Conservation (phyloP, 2,888 invertebrate species). For the Caenorhabditis doughertyi region DNA sequence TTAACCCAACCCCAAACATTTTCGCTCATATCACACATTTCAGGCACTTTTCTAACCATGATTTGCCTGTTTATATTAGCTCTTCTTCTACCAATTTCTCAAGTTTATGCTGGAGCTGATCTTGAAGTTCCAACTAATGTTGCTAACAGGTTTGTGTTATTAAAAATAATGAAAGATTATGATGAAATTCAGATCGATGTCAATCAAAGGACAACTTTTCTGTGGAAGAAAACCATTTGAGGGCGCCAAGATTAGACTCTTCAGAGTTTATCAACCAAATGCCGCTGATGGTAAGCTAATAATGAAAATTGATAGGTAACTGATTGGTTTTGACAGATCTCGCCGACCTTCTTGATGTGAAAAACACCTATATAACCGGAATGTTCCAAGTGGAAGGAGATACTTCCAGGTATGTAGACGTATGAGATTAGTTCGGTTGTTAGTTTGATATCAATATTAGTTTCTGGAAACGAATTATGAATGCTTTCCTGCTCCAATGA, state of each 20-base stretch:
- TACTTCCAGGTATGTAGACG: conserved; percentile 62
- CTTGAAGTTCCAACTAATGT: conserved; percentile 66
- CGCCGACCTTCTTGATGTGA: conserved; percentile 63
- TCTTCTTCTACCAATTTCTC: conserved; percentile 13
- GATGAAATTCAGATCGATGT: conserved; percentile 58
- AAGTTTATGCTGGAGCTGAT: conserved; percentile 41
- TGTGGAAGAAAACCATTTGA: conserved; percentile 68
- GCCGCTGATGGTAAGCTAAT: conserved; percentile 55
- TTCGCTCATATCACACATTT: conserved; percentile 32
- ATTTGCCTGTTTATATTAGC: conserved; percentile 43
- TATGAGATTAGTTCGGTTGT: no score
- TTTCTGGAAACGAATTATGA: no score
- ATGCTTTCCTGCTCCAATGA: no score
- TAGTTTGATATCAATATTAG: no score
- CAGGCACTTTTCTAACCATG: conserved; percentile 45
- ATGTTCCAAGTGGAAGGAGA: conserved; percentile 71
- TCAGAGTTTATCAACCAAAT: conserved; percentile 65
- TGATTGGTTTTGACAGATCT: conserved; percentile 54
- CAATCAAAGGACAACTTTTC: conserved; percentile 68
- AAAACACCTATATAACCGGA: conserved; percentile 66
- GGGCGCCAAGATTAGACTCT: conserved; percentile 68
- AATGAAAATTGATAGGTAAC: background rate
- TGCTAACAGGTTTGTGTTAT: conserved; percentile 60
- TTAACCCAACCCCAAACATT: conserved; percentile 8
- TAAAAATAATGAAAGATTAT: background rate